These are phyloP conservation scores for Brachyhypopomus gauderio DNA, from an alignment of 2,113 vertebrate genomes.

Conservation along the genomic window DNA sequence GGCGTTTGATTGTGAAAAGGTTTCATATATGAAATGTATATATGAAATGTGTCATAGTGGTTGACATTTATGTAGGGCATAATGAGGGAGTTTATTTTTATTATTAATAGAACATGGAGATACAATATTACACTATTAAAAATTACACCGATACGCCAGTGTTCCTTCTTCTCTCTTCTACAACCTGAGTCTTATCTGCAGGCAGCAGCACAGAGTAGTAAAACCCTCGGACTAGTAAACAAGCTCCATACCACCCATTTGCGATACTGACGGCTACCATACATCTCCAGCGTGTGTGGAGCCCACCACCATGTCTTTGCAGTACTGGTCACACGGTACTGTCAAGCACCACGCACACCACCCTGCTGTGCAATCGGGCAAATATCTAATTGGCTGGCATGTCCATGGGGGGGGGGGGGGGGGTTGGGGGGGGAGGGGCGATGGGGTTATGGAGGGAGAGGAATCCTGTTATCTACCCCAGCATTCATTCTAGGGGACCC, in stretches of 20 bases:
- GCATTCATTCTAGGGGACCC: background rate
- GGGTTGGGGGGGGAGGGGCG: background rate
- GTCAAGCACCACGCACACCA: background rate
- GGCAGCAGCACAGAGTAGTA: background rate
- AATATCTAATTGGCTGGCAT: slow-evolving; percentile 1
- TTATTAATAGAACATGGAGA: background rate
- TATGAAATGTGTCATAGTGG: background rate
- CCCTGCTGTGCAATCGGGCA: background rate
- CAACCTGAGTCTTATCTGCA: background rate
- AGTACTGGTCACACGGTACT: background rate
- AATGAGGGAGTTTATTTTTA: background rate
- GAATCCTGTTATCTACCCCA: background rate
- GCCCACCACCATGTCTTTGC: background rate
- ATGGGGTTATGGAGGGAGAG: no score
- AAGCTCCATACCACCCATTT: background rate
- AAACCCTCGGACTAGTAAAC: background rate
- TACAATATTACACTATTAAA: background rate
- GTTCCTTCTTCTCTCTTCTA: background rate
- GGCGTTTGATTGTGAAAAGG: background rate
- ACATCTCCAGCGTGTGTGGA: background rate
- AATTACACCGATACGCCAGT: background rate
- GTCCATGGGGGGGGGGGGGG: background rate
- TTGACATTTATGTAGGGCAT: background rate
- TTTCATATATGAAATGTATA: no score
- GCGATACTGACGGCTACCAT: background rate